phyloP scores from a whole-genome alignment of 2,113 vertebrate genomes.

The Neodontobutis hainanensis region DNA sequence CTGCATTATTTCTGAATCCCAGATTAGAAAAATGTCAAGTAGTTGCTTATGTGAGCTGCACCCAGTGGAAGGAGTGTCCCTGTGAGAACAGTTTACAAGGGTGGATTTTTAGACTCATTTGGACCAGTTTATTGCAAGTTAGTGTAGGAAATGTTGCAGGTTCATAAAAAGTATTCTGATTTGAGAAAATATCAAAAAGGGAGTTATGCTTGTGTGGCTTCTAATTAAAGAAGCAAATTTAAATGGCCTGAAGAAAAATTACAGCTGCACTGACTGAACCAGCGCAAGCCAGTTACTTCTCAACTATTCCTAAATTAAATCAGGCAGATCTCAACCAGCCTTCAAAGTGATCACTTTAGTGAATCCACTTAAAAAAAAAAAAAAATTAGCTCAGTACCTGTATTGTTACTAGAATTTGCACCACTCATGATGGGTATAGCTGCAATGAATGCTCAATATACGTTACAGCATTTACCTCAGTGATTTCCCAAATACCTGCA shows the following conservation, averaged over 20 bases:
- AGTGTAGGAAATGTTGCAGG: slow-evolving; percentile 21
- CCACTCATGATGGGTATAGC: slow-evolving; percentile 8
- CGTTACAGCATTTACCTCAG: slow-evolving; percentile 3
- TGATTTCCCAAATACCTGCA: slow-evolving; percentile 4
- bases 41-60: slow-evolving; percentile 44
- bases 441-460: slow-evolving; percentile 6
- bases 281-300: slow-evolving; percentile 32
- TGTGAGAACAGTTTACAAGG: slow-evolving; percentile 26
- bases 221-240: slow-evolving; percentile 38
- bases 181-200: slow-evolving; percentile 16
- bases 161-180: slow-evolving; percentile 20
- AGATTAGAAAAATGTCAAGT: slow-evolving; percentile 64
- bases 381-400: slow-evolving; percentile 28
- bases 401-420: slow-evolving; percentile 34
- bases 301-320: slow-evolving; percentile 23
- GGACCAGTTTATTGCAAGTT: slow-evolving; percentile 58
- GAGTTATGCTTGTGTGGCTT: slow-evolving; percentile 34
- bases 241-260: slow-evolving; percentile 28
- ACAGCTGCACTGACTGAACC: slow-evolving; percentile 23
- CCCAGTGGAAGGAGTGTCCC: slow-evolving; percentile 46
- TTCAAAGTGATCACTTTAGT: slow-evolving; percentile 50
- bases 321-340: slow-evolving; percentile 22
- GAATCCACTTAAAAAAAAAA: slow-evolving; percentile 45
- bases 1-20: slow-evolving; percentile 66
- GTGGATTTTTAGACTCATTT: slow-evolving; percentile 44